Base-by-base conservation (phyloP, 2,888 invertebrate genomes). In the Melieria omissa region DNA sequence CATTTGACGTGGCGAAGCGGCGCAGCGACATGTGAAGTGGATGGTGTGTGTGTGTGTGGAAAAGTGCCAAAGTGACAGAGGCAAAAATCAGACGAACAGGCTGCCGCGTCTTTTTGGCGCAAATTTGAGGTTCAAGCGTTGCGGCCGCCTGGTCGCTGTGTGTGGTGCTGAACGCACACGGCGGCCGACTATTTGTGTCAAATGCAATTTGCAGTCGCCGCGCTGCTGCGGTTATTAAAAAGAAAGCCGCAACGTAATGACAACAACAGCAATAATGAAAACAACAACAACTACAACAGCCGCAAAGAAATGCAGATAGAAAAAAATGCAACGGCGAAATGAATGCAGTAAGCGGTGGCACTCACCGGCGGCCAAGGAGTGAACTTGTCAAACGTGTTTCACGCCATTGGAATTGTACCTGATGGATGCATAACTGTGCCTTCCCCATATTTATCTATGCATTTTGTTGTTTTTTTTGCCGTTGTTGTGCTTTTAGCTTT, bases 361-460 rank as follows among this genome's bases (percentile, higher is more conserved):
- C 29, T 29, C 29, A 29, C 29, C 62, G 66, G 73, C 58, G 67
- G 63, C 66, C 46, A 55, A 62, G 61, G 67, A 73, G 58, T 55
- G 42, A 72, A 75, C 70, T 71, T 76, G 77, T 62, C 73, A 73
- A 74, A 77, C 77, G 61, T 73, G 77, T 77, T 76, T 69, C 54
- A 60, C 49, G 55, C 45, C 64, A 10, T 42, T 42, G 69, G 61
- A 52, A 14, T 63, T 45, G 41, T 55, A 58, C n/a, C 29, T 64
- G 64, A 45, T 63, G 46, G 57, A 47, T 64, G 58, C 58, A 63
- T 70, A 70, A 64, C 70, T 64, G 64, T 64, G 41, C 12, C n/a
- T 69, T n/a, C 12, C n/a, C 52, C n/a, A 12, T 12, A 12, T 12
- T n/a, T 52, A 14, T 9, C 14, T 14, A 52, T 52, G 14, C 52